phyloP scores from a whole-genome alignment of 2,797 vertebrate genomes.

The Hybognathus amarus region DNA sequence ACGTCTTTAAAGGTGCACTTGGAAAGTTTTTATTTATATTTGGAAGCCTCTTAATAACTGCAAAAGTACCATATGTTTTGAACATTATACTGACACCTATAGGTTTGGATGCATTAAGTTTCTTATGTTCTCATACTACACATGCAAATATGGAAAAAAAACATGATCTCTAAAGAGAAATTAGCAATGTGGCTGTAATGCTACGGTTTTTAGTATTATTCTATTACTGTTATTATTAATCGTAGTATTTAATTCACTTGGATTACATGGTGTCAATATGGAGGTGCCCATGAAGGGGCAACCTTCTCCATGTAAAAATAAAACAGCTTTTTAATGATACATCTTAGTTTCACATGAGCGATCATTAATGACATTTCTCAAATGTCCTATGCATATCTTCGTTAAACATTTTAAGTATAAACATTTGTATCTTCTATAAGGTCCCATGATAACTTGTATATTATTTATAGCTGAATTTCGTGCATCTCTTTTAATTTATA shows the following conservation, averaged over 20 bases:
- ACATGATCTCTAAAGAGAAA: background rate
- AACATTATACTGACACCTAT: constrained; percentile 2
- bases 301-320: background rate
- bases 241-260: background rate
- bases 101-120: constrained; percentile 10
- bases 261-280: background rate
- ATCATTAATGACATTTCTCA: background rate
- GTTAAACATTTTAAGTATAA: background rate
- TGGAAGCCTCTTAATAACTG: background rate
- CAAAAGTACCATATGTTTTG: background rate
- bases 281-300: background rate
- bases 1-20: background rate
- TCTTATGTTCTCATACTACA: background rate
- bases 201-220: background rate
- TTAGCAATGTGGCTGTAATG: background rate
- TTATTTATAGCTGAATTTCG: background rate
- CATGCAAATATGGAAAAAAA: background rate
- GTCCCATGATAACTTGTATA: background rate
- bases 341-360: background rate
- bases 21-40: constrained; percentile 2
- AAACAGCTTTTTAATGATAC: background rate
- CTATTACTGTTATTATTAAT: background rate
- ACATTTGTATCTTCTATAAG: background rate
- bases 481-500: background rate
- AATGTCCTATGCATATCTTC: background rate